Evolutionary conservation across 2,113 vertebrate genomes (phyloP), one percentile per base, ranked within the genome.

Genomic region (Oenanthe oenanthe): DNA sequence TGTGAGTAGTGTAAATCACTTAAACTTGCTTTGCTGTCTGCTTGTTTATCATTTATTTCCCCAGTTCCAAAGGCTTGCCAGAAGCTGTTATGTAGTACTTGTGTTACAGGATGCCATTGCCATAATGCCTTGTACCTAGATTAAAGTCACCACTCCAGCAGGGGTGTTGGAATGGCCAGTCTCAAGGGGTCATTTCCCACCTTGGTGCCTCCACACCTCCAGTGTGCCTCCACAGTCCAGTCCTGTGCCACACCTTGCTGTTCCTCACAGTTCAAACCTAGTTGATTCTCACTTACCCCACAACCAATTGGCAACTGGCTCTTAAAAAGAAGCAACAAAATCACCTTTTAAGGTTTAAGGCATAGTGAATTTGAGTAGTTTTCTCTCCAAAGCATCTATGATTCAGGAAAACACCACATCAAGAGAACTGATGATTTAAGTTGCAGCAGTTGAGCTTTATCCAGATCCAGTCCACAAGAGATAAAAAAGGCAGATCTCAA

Each of bases 201-300:
- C 10, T 66, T 3, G 1, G 10, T 2, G 6, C 16, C 17, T 31
- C 25, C 1, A 1, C 0, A 1, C n/a, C n/a, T n/a, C n/a, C n/a
- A n/a, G n/a, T n/a, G 10, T 2, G 6, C 16, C 17, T 31, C 25
- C 1, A 1, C 0, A 1, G 13, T 6, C 31, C 12, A 25, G 5
- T 24, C 32, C 45, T 34, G 26, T 53, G 47, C 32, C 3, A 6
- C 26, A 74, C 17, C 7, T 43, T 7, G 0, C 12, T 50, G 0
- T 15, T 90, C 31, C 10, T 71, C 29, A 28, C 14, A 62, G 32
- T 12, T 79, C 51, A 90, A 66, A 79, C 7, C 4, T 42, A 66
- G 21, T 8, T 1, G 1, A 62, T 25, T 40, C 16, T 42, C 53
- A 58, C 22, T 47, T 16, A 60, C 10, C 7, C 36, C 45, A 61